Evolutionary conservation across 1,140 invertebrate species (phyloP), one percentile per base, ranked within the genome.

Genomic region (Conus betulinus): DNA sequence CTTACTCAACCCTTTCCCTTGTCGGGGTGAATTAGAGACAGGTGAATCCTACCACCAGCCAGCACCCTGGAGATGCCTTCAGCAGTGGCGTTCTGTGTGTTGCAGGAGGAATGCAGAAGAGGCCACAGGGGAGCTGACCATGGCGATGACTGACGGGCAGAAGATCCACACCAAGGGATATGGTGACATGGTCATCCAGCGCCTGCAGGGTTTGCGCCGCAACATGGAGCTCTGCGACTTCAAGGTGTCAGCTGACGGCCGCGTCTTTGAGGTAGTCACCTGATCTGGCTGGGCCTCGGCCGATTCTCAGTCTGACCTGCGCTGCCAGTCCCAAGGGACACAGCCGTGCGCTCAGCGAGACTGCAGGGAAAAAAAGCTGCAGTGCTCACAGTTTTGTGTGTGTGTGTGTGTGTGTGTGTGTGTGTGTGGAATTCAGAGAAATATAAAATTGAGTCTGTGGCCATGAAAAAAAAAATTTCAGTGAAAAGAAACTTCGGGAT

Each of bases 161-260:
- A 91, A 91, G 74, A 88, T 92, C 87, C 90, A 92, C 85, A 89
- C 93, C 51, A 89, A 92, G n/a, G 91, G 91, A 23, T 95, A 95
- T 91, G 94, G 94, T n/a, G 92, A 93, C 85, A 87, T 89, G 57
- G 92, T 94, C 10, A 91, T 95, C 63, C 90, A 92, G 84, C 92
- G 91, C 79, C 90, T 94, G 11, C 91, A 90, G 57, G 89, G 84
- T 52, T 89, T 95, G 17, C 91, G 93, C 25, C 88, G 92, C 5
- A 91, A 92, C 71, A 92, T 92, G 88, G 94, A 94, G 88, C 90
- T 95, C 7, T 94, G 93, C 91, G 94, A 95, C 89, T 95, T 94
- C 83, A 93, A 92, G 57, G 92, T 95, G 15, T 92, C 91, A 17
- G 93, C 94, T 25, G 94, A 94, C 57, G 94, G 93, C 51, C 90